phyloP scores from a whole-genome alignment of 2,888 invertebrate genomes.

The Latrodectus hesperus region DNA sequence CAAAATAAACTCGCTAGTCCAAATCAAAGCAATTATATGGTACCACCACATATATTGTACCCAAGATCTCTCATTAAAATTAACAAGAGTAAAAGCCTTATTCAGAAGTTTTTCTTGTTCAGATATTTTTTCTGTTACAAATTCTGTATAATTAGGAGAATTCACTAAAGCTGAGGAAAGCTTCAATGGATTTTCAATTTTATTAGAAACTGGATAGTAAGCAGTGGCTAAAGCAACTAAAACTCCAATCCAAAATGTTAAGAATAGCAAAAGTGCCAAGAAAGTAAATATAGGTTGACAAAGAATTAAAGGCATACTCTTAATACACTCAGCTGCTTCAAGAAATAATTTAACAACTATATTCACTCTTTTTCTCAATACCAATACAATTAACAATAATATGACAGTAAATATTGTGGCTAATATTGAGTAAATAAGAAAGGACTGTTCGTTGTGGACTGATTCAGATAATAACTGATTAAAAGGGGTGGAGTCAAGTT shows the following conservation, averaged over 20 bases:
- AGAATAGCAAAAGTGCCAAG: slow-evolving; percentile 84
- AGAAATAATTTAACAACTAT: slow-evolving; percentile 89
- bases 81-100: slow-evolving; percentile 69
- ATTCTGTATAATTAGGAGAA: neutral
- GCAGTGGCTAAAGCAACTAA: slow-evolving; percentile 82
- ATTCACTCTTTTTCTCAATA: slow-evolving; percentile 86
- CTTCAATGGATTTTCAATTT: slow-evolving; percentile 49
- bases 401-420: slow-evolving; percentile 91
- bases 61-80: slow-evolving; percentile 78
- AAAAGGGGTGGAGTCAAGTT: slow-evolving; percentile 79
- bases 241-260: slow-evolving; percentile 89
- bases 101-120: slow-evolving; percentile 53
- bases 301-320: slow-evolving; percentile 87
- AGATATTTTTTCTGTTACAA: slow-evolving; percentile 77
- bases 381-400: slow-evolving; percentile 83
- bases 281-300: slow-evolving; percentile 85
- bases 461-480: slow-evolving; percentile 81
- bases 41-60: slow-evolving; percentile 96
- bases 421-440: slow-evolving; percentile 87
- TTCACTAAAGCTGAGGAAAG: slow-evolving; percentile 19
- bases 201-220: slow-evolving; percentile 55
- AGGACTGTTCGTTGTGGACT: slow-evolving; percentile 88
- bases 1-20: slow-evolving; percentile 95
- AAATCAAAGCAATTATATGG: slow-evolving; percentile 89
- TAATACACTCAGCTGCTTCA: slow-evolving; percentile 91